Conservation (phyloP, 2,113 vertebrate genomes). For the Leucosticte australis region DNA sequence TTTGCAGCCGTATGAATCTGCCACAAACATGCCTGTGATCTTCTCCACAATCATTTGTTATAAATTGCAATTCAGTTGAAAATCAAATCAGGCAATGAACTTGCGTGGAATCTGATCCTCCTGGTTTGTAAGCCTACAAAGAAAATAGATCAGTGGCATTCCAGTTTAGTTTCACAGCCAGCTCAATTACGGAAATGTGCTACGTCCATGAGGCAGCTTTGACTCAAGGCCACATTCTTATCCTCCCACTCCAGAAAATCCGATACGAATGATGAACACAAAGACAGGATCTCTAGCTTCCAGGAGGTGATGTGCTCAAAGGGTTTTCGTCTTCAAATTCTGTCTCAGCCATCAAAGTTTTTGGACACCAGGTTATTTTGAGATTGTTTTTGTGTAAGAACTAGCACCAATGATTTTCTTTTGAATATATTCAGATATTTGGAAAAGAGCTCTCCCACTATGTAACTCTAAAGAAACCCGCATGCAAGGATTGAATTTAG, state of each 20-base stretch:
- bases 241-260: neutral
- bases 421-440: neutral
- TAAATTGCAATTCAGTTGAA: neutral
- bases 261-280: neutral
- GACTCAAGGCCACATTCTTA: neutral
- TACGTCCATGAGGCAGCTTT: neutral
- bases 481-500: neutral
- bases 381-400: neutral
- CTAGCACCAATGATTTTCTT: neutral
- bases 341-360: neutral
- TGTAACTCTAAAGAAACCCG: neutral
- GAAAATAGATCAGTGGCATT: neutral
- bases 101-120: neutral
- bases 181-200: neutral
- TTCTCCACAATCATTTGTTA: neutral
- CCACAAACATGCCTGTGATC: neutral
- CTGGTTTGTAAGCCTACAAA: neutral
- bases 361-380: neutral
- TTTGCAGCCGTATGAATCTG: neutral
- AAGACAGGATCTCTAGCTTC: constrained; percentile 9
- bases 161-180: neutral
- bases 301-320: neutral
- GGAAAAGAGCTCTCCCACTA: neutral
- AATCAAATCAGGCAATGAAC: neutral
- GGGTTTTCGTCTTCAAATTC: neutral